These are phyloP conservation scores for Orthosia cruda DNA, from an alignment of 2,888 invertebrate genomes.

Conservation along the genomic window DNA sequence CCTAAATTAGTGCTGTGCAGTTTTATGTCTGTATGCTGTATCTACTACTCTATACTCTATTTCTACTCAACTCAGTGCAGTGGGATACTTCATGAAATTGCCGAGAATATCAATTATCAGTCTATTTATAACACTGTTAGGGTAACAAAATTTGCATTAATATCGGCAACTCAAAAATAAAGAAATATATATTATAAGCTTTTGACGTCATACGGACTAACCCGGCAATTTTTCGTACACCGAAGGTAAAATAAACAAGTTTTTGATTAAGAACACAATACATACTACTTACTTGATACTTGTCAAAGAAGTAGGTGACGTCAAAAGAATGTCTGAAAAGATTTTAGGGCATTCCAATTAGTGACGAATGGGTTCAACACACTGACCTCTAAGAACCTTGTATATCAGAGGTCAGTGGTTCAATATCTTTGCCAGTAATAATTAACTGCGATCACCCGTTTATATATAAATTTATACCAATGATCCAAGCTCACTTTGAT, in stretches of 20 bases:
- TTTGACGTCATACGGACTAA: conserved; percentile 23
- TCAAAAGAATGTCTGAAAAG: not conserved
- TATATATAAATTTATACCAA: too few species aligned
- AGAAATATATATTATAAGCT: not conserved
- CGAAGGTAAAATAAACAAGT: not conserved
- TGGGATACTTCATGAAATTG: not conserved
- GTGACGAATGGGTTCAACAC: not conserved
- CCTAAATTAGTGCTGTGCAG: not conserved
- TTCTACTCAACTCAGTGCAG: not conserved
- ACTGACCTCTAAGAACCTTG: too few species aligned
- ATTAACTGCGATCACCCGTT: not conserved
- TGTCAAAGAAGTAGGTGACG: not conserved
- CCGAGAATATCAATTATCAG: not conserved
- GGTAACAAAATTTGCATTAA: not conserved
- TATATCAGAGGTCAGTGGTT: too few species aligned
- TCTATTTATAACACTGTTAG: not conserved
- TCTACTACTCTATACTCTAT: too few species aligned
- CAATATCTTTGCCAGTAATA: not conserved
- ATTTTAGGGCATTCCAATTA: too few species aligned
- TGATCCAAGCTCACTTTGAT: not conserved
- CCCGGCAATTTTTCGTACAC: not conserved
- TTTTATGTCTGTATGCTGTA: too few species aligned
- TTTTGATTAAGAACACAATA: not conserved
- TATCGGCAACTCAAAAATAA: not conserved
- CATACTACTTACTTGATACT: too few species aligned